A percentile compares a stretch with the other conserved stretches of the same genome.
phyloP scores from a whole-genome alignment of 1,140 invertebrate genomes.

The Helicoverpa zea region DNA sequence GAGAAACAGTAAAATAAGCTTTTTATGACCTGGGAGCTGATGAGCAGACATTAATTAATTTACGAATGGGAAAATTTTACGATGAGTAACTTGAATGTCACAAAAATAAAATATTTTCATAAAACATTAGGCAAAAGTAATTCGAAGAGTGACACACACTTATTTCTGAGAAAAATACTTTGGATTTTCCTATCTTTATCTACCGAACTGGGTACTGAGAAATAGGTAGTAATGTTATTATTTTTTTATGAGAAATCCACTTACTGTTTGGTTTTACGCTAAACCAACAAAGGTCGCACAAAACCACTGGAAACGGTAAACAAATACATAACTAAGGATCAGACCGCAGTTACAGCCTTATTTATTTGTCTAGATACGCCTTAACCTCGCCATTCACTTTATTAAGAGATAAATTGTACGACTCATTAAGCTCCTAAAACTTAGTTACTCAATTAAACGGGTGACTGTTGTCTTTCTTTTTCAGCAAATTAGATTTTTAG shows the following conservation, averaged over 20 bases:
- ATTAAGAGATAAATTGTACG: neutral
- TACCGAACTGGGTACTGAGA: no score
- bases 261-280: no score
- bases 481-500: no score
- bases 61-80: neutral
- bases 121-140: neutral
- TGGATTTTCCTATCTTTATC: no score
- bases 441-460: no score
- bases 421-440: neutral
- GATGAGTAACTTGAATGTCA: neutral
- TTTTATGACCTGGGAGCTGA: neutral
- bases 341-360: neutral
- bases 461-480: no score
- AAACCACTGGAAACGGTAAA: neutral
- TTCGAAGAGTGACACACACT: neutral
- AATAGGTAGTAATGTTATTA: no score
- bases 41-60: neutral
- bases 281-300: neutral
- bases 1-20: neutral
- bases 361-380: neutral
- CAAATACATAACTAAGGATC: neutral
- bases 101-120: no score
- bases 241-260: no score
- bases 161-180: no score
- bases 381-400: neutral